Base-by-base conservation (phyloP, 2,113 vertebrate genomes). In the Hypocryptadius cinnamomeus region DNA sequence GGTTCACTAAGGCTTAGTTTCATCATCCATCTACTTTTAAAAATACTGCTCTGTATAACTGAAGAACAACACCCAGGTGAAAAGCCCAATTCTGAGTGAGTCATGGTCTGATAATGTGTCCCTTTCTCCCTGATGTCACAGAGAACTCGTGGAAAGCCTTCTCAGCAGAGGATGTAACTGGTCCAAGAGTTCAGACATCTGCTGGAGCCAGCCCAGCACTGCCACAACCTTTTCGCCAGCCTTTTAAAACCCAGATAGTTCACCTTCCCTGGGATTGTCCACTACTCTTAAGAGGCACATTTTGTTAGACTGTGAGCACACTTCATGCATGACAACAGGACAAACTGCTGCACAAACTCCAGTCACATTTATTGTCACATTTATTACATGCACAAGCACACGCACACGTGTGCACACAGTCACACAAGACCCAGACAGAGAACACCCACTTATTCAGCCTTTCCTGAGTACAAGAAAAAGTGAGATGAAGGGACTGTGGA, bases 281-380 rank as follows among this genome's bases (percentile, higher is more conserved):
- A 0, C 30, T 9, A 13, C 40, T 40, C 47, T 63, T 1, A 0
- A 47, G 40, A 10, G 27, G 21, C 51, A 60, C 20, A 4, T 6
- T 21, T 31, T 23, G n/a, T 33, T 8, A 79, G 31, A 64, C 40
- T 48, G 31, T 2, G 44, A 40, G 37, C 25, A 54, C 16, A 7
- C 17, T 31, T 24, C 37, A 51, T 5, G 8, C 11, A 13, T 6
- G 14, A 27, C 40, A 77, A 37, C 17, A 54, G 42, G 13, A 78
- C 8, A 8, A 89, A 83, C 6, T 54, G 70, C 33, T 24, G 16
- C 42, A 86, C 31, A 42, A 80, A 73, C 3, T 11, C 14, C 54
- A 27, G 23, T 13, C 1, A 0, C 39, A n/a, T n/a, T n/a, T 37
- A 30, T 2, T 35, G 57, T 7, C 48, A 40, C 31, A 17, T n/a